Percentiles rank a stretch among this genome's conserved stretches.
Evolutionary conservation across 2,113 vertebrate genomes (phyloP).

Genomic region (Actenoides lindsayi): DNA sequence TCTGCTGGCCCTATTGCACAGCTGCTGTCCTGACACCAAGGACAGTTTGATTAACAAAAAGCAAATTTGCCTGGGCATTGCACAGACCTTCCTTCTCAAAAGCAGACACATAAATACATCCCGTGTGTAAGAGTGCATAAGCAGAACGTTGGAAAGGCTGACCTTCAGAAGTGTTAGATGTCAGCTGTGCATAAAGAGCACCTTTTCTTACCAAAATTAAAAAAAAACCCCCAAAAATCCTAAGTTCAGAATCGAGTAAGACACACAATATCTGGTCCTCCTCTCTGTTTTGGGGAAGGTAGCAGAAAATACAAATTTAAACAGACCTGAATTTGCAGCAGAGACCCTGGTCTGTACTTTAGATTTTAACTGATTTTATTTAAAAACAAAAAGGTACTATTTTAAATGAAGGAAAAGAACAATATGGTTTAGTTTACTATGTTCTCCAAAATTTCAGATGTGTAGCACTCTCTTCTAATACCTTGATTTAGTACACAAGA

Average conservation of each 20-base stretch:
- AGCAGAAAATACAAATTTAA: neutral
- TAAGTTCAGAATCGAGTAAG: neutral
- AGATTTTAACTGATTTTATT: neutral
- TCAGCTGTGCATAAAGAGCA: neutral
- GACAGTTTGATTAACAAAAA: neutral
- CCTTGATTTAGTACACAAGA: neutral
- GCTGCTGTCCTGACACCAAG: neutral
- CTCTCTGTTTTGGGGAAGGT: neutral
- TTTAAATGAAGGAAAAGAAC: neutral
- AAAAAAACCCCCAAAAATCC: neutral
- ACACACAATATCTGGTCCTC: neutral
- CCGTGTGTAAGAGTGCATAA: fast-evolving
- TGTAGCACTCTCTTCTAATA: neutral
- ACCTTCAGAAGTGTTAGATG: fast-evolving
- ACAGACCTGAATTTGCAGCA: neutral
- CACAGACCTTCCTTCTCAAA: neutral
- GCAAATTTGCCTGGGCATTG: neutral
- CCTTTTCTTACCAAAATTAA: neutral
- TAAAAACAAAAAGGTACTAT: neutral
- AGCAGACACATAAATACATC: neutral
- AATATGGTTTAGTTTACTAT: neutral
- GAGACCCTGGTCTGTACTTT: neutral
- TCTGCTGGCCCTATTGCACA: neutral
- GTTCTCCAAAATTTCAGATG: neutral
- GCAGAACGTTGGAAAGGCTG: neutral